These are phyloP conservation scores for Hephaestus fuliginosus DNA, from an alignment of 2,797 vertebrate genomes.

Conservation along the genomic window DNA sequence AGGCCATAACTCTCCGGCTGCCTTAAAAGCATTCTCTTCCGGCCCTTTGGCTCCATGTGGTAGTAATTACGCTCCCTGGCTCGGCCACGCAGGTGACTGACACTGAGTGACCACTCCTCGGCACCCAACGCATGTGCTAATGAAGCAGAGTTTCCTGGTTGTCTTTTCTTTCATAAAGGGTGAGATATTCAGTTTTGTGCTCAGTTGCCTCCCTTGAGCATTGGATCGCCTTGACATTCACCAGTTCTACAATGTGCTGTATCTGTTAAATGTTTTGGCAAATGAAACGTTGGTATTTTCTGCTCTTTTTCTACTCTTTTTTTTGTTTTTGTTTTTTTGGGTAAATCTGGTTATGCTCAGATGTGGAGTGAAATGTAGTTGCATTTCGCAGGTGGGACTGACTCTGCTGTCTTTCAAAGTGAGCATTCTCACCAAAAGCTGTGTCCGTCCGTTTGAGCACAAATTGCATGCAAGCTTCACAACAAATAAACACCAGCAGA, in stretches of 20 bases:
- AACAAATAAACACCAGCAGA: slow-evolving; percentile 81
- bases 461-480: slow-evolving; percentile 74
- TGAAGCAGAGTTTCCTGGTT: slow-evolving; percentile 70
- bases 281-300: slow-evolving; percentile 35
- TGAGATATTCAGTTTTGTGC: slow-evolving; percentile 44
- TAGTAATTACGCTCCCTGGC: slow-evolving; percentile 91
- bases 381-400: slow-evolving; percentile 59
- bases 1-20: slow-evolving; percentile 92
- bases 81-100: slow-evolving; percentile 91
- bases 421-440: slow-evolving; percentile 48
- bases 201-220: slow-evolving; percentile 25
- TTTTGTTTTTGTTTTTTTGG: not conserved
- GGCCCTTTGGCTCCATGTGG: slow-evolving; percentile 89
- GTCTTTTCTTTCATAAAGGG: slow-evolving; percentile 34
- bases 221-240: slow-evolving; percentile 25
- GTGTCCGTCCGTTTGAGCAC: slow-evolving; percentile 65
- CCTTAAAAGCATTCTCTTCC: slow-evolving; percentile 90
- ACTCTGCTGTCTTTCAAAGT: slow-evolving; percentile 46
- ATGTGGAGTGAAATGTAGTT: slow-evolving; percentile 32
- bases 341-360: slow-evolving; percentile 60
- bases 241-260: slow-evolving; percentile 33
- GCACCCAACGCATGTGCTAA: slow-evolving; percentile 69
- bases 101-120: slow-evolving; percentile 81
- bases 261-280: slow-evolving; percentile 58
- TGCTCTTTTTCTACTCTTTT: not conserved